Percentiles rank a stretch among this genome's conserved stretches.
These are phyloP conservation scores for Sapajus apella DNA, from an alignment of 2,113 vertebrate species.

Conservation along the genomic window DNA sequence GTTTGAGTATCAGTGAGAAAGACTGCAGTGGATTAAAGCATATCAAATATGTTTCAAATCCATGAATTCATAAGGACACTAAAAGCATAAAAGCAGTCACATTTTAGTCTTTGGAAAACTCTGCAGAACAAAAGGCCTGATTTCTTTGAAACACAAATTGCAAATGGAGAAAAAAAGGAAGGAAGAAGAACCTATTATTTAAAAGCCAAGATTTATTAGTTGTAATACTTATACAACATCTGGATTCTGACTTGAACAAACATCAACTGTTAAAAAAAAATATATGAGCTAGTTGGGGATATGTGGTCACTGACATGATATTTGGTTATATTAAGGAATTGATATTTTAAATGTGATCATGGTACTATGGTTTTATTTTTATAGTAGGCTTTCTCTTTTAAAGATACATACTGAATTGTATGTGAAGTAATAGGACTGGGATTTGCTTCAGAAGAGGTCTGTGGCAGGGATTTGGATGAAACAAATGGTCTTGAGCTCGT, in stretches of 20 bases:
- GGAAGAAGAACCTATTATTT: neutral
- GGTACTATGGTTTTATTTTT: conserved; percentile 46
- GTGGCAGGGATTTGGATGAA: neutral
- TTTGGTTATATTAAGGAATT: conserved; percentile 8
- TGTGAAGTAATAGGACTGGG: neutral
- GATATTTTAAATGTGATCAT: neutral
- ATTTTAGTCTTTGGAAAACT: neutral
- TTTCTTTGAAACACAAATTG: conserved; percentile 39
- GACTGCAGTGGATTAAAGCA: neutral
- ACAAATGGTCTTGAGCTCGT: neutral
- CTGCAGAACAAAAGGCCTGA: neutral
- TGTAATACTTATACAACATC: neutral
- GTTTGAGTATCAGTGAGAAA: neutral
- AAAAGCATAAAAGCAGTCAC: neutral
- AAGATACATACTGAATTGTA: neutral
- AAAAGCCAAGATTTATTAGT: conserved; percentile 11
- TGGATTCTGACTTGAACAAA: conserved; percentile 8
- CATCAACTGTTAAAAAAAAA: neutral
- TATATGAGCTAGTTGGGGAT: neutral
- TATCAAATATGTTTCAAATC: neutral
- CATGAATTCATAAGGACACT: neutral
- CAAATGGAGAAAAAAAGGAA: neutral
- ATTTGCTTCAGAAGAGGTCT: neutral
- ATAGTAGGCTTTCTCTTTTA: neutral
- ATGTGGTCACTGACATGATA: neutral